phyloP scores from a whole-genome alignment of 2,113 vertebrate species.

The Henicopernis longicauda region DNA sequence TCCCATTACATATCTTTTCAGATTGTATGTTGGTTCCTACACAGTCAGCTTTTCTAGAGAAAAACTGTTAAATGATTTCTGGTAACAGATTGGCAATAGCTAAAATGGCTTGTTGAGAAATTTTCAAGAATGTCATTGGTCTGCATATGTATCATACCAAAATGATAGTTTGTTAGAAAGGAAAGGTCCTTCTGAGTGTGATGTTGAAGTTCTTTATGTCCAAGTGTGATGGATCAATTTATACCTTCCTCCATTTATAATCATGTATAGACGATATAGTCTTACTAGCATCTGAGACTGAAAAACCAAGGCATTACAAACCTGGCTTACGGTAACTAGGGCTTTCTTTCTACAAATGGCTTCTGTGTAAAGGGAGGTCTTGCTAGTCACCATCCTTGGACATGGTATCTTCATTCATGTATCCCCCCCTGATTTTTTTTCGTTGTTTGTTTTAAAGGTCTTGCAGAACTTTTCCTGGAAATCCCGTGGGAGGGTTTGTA shows the following conservation, averaged over 20 bases:
- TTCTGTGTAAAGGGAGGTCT: neutral
- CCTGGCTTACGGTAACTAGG: neutral
- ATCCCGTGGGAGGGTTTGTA: neutral
- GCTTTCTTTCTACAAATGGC: neutral
- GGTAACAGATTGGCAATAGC: neutral
- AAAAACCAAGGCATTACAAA: neutral
- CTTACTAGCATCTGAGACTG: neutral
- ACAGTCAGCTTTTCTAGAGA: neutral
- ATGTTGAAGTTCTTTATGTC: neutral
- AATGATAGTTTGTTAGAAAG: neutral
- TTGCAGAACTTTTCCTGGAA: neutral
- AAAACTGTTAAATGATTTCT: neutral
- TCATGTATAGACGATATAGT: rapidly evolving
- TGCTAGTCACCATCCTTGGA: neutral
- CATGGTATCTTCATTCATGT: neutral
- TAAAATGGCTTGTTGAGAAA: neutral
- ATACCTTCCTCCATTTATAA: neutral
- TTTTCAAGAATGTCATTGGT: neutral
- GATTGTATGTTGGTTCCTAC: neutral
- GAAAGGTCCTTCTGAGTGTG: neutral
- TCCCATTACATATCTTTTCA: neutral
- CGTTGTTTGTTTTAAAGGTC: neutral
- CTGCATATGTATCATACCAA: neutral
- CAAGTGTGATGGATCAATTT: neutral
- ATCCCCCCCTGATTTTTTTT: neutral